Percentiles rank a stretch among this genome's conserved stretches.
Conservation (phyloP, 2,113 vertebrate genomes). For the Hyaena hyaena region DNA sequence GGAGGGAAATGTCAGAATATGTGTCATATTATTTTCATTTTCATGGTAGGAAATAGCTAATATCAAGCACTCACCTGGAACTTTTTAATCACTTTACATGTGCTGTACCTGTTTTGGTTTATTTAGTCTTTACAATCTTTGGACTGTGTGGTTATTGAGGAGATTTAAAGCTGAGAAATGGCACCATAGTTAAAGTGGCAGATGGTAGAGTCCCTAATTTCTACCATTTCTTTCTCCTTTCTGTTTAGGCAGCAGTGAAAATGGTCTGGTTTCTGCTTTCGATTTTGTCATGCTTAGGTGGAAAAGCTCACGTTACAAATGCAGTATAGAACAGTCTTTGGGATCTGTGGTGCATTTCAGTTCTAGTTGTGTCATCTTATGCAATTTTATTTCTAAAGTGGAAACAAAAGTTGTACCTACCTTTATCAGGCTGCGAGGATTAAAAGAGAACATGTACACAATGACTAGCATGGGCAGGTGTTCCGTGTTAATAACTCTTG, state of each 20-base stretch:
- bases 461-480: not conserved
- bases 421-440: not conserved
- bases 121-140: constrained; percentile 50
- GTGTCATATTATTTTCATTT: constrained; percentile 14
- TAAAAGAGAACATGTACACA: not conserved
- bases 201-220: not conserved
- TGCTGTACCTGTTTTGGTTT: not conserved
- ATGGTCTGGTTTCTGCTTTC: not conserved
- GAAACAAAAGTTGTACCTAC: not conserved
- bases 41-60: not conserved
- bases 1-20: not conserved
- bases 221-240: not conserved
- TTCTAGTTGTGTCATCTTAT: constrained; percentile 21
- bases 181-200: not conserved
- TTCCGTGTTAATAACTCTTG: not conserved
- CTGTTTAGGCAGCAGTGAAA: not conserved
- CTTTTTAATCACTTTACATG: not conserved
- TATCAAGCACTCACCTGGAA: not conserved
- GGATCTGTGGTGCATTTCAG: not conserved
- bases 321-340: not conserved
- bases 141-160: not conserved
- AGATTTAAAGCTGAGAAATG: constrained; percentile 3
- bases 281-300: not conserved
- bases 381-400: not conserved
- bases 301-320: not conserved